Conservation (phyloP, 1,140 invertebrate species). For the Drosophila ogumai region DNA sequence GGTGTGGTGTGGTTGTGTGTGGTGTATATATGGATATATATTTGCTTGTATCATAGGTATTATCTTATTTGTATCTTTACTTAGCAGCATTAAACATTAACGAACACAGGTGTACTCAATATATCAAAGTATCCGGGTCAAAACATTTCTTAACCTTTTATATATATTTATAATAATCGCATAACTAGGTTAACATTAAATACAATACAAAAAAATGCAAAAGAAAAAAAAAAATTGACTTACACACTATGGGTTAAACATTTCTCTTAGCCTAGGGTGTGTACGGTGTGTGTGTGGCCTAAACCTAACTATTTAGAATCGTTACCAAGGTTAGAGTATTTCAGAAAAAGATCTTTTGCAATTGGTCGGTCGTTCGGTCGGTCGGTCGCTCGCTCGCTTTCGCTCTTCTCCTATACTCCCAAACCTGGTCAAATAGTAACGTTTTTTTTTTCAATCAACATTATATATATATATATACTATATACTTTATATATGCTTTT, state of each 20-base stretch:
- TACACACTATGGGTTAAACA: constrained; percentile 36
- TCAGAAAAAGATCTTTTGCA: constrained; percentile 59
- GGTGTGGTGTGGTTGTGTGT: constrained; percentile 17
- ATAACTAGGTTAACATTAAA: constrained; percentile 36
- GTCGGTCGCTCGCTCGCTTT: constrained; percentile 76
- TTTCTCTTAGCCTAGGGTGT: constrained; percentile 21
- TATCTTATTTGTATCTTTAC: constrained; percentile 51
- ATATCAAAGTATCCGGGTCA: constrained; percentile 76
- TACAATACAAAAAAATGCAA: constrained; percentile 45
- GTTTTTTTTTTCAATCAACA: constrained; percentile 31
- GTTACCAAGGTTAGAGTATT: constrained; percentile 38
- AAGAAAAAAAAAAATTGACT: constrained; percentile 38
- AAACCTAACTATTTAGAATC: constrained; percentile 32
- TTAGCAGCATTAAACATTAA: constrained; percentile 67
- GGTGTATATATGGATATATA: constrained; percentile 33
- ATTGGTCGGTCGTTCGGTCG: constrained; percentile 84
- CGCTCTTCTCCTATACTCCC: constrained; percentile 17
- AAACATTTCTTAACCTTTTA: constrained; percentile 53
- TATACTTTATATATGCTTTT: constrained; percentile 15
- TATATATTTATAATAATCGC: constrained; percentile 10
- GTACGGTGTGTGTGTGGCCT: constrained; percentile 3
- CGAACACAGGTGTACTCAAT: constrained; percentile 78
- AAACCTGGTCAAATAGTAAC: constrained; percentile 26
- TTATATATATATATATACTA: constrained; percentile 32
- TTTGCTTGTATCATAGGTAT: constrained; percentile 40